phyloP scores from a whole-genome alignment of 2,888 invertebrate species.

The Amiota minor region DNA sequence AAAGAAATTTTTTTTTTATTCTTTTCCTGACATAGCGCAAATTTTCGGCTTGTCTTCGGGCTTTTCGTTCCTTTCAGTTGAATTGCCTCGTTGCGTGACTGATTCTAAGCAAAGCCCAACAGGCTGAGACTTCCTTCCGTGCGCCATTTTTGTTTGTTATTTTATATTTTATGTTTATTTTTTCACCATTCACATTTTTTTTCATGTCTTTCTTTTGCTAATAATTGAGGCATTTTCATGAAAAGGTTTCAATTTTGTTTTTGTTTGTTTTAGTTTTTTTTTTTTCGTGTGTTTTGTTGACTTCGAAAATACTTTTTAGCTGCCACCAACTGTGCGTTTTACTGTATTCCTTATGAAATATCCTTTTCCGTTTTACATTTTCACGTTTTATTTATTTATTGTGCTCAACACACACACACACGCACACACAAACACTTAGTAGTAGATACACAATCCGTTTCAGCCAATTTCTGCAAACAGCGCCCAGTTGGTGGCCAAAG shows the following conservation, averaged over 20 bases:
- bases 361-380: conserved; percentile 15
- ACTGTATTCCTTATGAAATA: conserved; percentile 15
- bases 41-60: too few species aligned
- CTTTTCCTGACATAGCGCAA: background rate
- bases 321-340: conserved; percentile 36
- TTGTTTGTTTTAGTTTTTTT: background rate
- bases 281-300: background rate
- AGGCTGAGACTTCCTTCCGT: conserved; percentile 15
- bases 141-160: conserved; percentile 4
- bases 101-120: conserved; percentile 7
- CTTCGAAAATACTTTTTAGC: conserved; percentile 8
- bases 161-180: conserved; percentile 3
- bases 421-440: too few species aligned
- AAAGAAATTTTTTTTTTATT: background rate
- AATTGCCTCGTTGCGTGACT: too few species aligned
- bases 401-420: too few species aligned
- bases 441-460: too few species aligned
- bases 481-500: conserved; percentile 37
- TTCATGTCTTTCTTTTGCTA: conserved; percentile 6
- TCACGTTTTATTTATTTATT: conserved; percentile 33
- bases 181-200: conserved; percentile 12
- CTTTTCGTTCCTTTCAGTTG: too few species aligned
- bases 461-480: background rate
- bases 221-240: conserved; percentile 28
- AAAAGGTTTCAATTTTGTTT: conserved; percentile 12